phyloP scores from a whole-genome alignment of 2,113 vertebrate genomes.

The Camelus dromedarius region DNA sequence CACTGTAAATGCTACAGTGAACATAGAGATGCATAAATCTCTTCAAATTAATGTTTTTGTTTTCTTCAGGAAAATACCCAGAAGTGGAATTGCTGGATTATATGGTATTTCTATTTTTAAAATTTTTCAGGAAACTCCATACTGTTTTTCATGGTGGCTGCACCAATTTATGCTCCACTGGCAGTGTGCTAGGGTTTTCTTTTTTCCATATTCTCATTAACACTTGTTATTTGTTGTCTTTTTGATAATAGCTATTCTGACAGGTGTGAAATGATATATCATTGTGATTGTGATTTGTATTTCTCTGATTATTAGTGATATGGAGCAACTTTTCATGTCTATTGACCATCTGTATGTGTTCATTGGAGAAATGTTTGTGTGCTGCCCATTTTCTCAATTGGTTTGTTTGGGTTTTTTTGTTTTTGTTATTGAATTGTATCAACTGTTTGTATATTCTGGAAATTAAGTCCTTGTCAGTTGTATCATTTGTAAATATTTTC shows the following conservation, averaged over 20 bases:
- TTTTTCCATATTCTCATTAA: neutral
- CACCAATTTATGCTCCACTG: neutral
- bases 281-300: neutral
- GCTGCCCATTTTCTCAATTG: neutral
- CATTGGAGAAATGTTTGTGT: neutral
- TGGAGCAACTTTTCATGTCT: neutral
- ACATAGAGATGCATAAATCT: neutral
- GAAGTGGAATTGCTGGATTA: neutral
- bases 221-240: neutral
- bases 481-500: neutral
- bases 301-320: neutral
- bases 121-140: neutral
- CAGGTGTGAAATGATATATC: neutral
- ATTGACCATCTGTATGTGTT: neutral
- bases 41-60: neutral
- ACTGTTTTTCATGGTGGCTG: neutral
- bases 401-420: too few species aligned
- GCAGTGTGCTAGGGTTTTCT: neutral
- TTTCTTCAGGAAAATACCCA: neutral
- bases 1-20: neutral
- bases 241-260: neutral
- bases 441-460: neutral
- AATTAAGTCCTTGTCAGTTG: neutral
- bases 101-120: neutral
- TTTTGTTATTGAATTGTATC: neutral